Evolutionary conservation across 2,888 invertebrate species (phyloP), one percentile per base, ranked within the genome.

Genomic region (Physocephala rufipes): DNA sequence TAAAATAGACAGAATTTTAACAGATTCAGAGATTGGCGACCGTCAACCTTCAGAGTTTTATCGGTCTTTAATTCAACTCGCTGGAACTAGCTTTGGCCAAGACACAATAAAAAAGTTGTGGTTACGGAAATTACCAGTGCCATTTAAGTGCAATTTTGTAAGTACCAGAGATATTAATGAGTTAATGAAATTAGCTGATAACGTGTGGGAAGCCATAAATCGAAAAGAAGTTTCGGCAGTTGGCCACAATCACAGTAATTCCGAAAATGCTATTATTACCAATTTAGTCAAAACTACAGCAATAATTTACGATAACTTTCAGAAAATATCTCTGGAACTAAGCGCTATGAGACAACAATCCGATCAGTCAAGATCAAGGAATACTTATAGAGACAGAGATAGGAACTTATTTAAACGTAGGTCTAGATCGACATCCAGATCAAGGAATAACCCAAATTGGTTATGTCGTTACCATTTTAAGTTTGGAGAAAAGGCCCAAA

Each of bases 171-270:
- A 51, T 51, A 51, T 51, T 51, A 5, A 21, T 51, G 51, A 51
- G 5, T 51, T 51, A 12, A 51, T 51, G 36, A 36, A 36, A 36
- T 53, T 53, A 53, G 19, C 21, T n/a, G 53, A 53, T 53, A 53
- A 53, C 9, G 4, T 36, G 36, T 36, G 36, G 36, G 36, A 19
- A 5, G 51, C 21, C 51, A 19, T 51, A 21, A 51, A 51, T 51
- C 51, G 21, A 51, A 19, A 51, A 36, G 36, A 36, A 9, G 36
- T 36, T 36, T 36, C 36, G 36, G 36, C 9, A 36, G 36, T 36
- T 36, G 9, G 36, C 9, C 36, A 36, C 36, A 36, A 4, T 9
- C 4, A 36, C 36, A 36, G 9, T 9, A 51, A 21, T 12, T 12
- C 51, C 5, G 21, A 51, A 51, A 19, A 9, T 36, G 36, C 36